Evolutionary conservation across 2,888 invertebrate genomes (phyloP), one percentile per base, ranked within the genome.

Genomic region (Dryomyza anilis): DNA sequence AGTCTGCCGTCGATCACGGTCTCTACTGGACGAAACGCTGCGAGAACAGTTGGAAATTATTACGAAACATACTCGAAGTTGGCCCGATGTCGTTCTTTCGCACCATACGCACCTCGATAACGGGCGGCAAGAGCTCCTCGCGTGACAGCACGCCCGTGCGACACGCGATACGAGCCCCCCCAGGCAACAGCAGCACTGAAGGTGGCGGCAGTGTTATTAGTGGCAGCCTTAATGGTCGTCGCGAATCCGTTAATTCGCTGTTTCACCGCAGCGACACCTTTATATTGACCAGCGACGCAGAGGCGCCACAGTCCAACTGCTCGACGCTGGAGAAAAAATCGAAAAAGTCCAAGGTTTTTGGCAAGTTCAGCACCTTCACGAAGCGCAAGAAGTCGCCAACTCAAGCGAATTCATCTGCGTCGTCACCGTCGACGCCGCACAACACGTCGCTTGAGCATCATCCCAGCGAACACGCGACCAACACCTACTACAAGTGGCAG

Each of bases 21-120:
- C 21, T 36, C 25, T n/a, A n/a, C n/a, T n/a, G n/a, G n/a, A n/a
- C n/a, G n/a, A n/a, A n/a, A n/a, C n/a, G n/a, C n/a, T n/a, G n/a
- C n/a, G n/a, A n/a, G n/a, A n/a, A n/a, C n/a, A n/a, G n/a, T n/a
- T n/a, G n/a, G n/a, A n/a, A n/a, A n/a, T n/a, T n/a, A n/a, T n/a
- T n/a, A n/a, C n/a, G n/a, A n/a, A n/a, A n/a, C n/a, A n/a, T n/a
- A n/a, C n/a, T n/a, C n/a, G n/a, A n/a, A n/a, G n/a, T n/a, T n/a
- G n/a, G n/a, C n/a, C 19, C 55, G 66, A 82, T 82, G 82, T 80
- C 82, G 66, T 82, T 82, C 71, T 77, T 83, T 72, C 81, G 81
- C 69, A 82, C 77, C 67, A 76, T 82, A 61, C 82, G 82, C 66
- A 76, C 78, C 55, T 77, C 81, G 50, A 72, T 82, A 59, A 69